Percentiles rank a stretch among this genome's conserved stretches.
Conservation (phyloP, 2,888 invertebrate genomes). For the Siphlonurus alternatus region DNA sequence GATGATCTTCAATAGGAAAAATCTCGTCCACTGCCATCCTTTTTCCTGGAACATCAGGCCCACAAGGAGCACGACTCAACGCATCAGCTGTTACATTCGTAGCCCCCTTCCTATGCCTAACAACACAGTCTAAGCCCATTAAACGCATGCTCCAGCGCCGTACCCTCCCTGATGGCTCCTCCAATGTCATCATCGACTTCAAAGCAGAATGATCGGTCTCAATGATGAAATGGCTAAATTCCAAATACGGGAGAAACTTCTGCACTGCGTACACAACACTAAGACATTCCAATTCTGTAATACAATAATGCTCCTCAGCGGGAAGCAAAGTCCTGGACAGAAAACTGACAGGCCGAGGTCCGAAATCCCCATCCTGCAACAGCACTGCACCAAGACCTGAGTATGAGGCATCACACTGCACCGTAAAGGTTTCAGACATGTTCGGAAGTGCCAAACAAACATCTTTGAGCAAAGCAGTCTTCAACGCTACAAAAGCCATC, state of each 20-base stretch:
- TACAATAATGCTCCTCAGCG: neutral
- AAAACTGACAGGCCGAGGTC: constrained; percentile 1
- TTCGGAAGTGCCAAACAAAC: no score
- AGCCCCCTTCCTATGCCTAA: neutral
- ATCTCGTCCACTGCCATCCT: no score
- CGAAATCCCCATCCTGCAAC: neutral
- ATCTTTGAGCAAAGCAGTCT: neutral
- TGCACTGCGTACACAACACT: neutral
- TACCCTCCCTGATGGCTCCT: neutral
- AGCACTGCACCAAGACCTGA: neutral
- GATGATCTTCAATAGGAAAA: no score
- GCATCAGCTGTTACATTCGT: neutral
- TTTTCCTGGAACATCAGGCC: no score
- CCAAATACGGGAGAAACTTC: no score
- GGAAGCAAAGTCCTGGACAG: neutral
- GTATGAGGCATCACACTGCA: neutral
- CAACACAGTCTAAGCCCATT: neutral
- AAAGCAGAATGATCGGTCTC: no score
- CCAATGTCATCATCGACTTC: no score
- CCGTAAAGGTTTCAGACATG: neutral
- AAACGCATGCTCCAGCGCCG: neutral
- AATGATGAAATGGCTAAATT: no score
- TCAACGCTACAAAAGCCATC: neutral
- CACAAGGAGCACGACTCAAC: neutral
- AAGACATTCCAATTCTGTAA: constrained; percentile 1